Conservation (phyloP, 2,113 vertebrate genomes). For the Neodontobutis hainanensis region DNA sequence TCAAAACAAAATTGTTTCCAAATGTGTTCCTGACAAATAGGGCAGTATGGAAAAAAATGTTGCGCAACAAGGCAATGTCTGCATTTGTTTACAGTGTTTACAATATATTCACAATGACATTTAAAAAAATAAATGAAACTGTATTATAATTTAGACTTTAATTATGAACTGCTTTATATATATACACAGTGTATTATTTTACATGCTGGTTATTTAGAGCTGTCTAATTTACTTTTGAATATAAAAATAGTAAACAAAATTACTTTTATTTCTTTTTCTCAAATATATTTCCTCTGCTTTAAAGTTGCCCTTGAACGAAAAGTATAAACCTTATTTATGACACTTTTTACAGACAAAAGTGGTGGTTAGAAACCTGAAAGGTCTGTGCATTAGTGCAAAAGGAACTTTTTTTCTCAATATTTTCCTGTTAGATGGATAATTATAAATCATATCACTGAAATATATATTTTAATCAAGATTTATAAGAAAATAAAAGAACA, state of each 20-base stretch:
- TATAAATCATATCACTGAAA: background rate
- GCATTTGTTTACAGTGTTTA: background rate
- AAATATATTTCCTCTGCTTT: slow-evolving; percentile 35
- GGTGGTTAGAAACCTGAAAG: background rate
- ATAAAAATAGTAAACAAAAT: slow-evolving; percentile 68
- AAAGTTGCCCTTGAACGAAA: background rate
- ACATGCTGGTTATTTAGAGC: slow-evolving; percentile 36
- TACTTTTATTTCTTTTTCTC: slow-evolving; percentile 25
- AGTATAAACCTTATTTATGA: background rate
- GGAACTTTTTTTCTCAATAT: background rate
- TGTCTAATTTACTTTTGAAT: slow-evolving; percentile 26
- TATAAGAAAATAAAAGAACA: background rate
- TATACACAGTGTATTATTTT: slow-evolving; percentile 5
- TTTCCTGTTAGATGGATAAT: background rate
- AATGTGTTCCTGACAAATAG: slow-evolving; percentile 37
- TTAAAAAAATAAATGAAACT: background rate
- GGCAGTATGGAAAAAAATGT: slow-evolving; percentile 23
- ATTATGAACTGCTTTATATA: slow-evolving; percentile 3
- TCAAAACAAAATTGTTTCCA: slow-evolving; percentile 55
- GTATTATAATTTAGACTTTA: background rate
- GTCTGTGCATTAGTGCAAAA: background rate
- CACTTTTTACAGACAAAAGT: background rate
- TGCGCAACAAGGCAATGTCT: background rate
- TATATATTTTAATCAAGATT: background rate
- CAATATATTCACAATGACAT: background rate